Evolutionary conservation across 1,140 invertebrate genomes (phyloP), one percentile per base, ranked within the genome.

Genomic region (Venustaconcha ellipsiformis): DNA sequence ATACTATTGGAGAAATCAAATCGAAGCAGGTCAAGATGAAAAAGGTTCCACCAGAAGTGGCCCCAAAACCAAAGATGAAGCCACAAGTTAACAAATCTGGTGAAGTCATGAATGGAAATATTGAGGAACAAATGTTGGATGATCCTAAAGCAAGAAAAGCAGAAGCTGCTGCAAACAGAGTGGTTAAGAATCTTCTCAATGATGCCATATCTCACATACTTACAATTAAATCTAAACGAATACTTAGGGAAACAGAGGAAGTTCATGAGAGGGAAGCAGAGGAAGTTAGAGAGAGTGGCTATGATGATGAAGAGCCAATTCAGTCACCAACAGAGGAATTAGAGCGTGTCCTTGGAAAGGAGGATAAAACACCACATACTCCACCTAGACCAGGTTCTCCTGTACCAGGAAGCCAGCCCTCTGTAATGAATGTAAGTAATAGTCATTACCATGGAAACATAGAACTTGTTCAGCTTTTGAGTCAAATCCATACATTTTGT

Each of bases 201-300:
- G 86, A 89, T 64, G 88, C 88, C 14, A 82, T 89, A 18, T 66
- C 79, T 59, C 76, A 86, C 20, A 88, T 89, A 81, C 70, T 88
- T 17, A 76, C 73, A 18, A 86, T 86, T 48, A 56, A 55, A 56
- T 56, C n/a, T 57, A 26, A 57, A 56, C 55, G 57, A 69, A 13
- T 14, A 58, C 2, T 57, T 55, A 57, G 37, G 56, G 67, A 55
- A 20, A 56, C 48, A 15, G 67, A 69, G 11, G 30, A 69, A 57
- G 18, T 56, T 23, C 67, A 17, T 2, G 67, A 69, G 15, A 56
- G 23, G 37, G 23, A 56, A 26, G 67, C 57, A n/a, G 37, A 56
- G 17, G 57, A 57, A 48, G 67, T 48, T n/a, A 17, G 30, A 18
- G 65, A 67, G 0, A 62, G 65, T 1, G 78, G 80, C 12, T 70